phyloP scores from a whole-genome alignment of 2,888 invertebrate species.

The Acronicta psi region DNA sequence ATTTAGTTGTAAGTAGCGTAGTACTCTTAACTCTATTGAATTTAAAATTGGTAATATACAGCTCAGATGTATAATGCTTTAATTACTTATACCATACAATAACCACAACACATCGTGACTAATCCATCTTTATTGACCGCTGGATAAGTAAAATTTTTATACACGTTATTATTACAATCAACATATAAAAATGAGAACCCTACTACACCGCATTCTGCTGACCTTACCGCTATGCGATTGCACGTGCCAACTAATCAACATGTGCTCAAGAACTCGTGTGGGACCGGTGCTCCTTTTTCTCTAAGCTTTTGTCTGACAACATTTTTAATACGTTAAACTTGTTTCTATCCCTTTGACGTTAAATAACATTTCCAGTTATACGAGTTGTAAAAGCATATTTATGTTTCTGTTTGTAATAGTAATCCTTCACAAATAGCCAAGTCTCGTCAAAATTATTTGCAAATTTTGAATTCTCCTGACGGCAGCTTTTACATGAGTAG shows the following conservation, averaged over 20 bases:
- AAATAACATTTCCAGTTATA: constrained; percentile 12
- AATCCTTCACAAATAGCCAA: constrained; percentile 11
- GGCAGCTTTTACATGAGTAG: constrained; percentile 20
- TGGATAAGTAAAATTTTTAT: not conserved
- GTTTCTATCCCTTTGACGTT: constrained; percentile 35
- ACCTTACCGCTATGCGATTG: constrained; percentile 61
- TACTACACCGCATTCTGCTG: constrained; percentile 51
- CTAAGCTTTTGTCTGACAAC: constrained; percentile 43
- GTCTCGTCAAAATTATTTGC: constrained; percentile 23
- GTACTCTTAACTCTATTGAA: no score
- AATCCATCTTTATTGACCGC: not conserved
- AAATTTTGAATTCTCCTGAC: constrained; percentile 8
- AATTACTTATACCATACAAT: no score
- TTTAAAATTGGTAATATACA: no score
- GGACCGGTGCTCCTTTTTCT: constrained; percentile 40
- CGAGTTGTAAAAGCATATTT: constrained; percentile 22
- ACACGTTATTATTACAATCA: not conserved
- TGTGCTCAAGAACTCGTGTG: constrained; percentile 57
- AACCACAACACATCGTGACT: no score
- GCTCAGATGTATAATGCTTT: no score
- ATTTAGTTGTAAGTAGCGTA: no score
- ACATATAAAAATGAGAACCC: constrained; percentile 17
- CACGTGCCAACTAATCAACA: constrained; percentile 63
- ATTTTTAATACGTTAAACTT: constrained; percentile 50
- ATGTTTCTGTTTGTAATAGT: constrained; percentile 7